Percentiles rank a stretch among this genome's conserved stretches.
These are phyloP conservation scores for Ptilonorhynchus violaceus DNA, from an alignment of 2,113 vertebrate genomes.

Conservation along the genomic window DNA sequence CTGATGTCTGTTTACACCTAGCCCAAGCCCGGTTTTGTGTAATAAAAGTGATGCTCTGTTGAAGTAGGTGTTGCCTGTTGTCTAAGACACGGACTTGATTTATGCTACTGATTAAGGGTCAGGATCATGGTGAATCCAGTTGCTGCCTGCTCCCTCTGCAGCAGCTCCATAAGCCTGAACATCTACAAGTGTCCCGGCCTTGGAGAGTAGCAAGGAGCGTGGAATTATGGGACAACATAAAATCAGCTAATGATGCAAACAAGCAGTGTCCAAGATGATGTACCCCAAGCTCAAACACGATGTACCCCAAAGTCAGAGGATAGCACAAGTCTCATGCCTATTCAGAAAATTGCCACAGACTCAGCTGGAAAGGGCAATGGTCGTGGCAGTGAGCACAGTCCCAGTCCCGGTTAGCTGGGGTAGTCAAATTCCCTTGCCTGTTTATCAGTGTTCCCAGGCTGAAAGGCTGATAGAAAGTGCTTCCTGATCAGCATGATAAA, in stretches of 20 bases:
- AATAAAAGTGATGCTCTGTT: not conserved
- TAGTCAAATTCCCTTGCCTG: not conserved
- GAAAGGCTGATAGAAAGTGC: not conserved
- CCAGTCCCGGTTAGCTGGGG: fast-evolving
- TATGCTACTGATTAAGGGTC: not conserved
- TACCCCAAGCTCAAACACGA: not conserved
- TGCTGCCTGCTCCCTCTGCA: not conserved
- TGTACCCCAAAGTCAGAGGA: not conserved
- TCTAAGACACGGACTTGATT: not conserved
- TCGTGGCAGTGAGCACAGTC: not conserved
- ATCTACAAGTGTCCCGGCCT: not conserved
- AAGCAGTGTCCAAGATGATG: not conserved
- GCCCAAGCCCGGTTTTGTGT: not conserved
- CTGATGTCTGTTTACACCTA: not conserved
- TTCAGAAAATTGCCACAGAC: not conserved
- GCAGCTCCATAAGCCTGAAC: not conserved
- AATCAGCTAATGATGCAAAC: not conserved
- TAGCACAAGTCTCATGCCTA: fast-evolving
- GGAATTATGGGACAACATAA: not conserved
- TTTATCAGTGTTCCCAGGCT: not conserved
- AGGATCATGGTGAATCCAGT: not conserved
- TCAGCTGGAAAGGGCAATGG: not conserved
- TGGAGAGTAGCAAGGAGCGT: not conserved
- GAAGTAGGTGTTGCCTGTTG: not conserved
- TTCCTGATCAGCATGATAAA: conserved; percentile 51